phyloP scores from a whole-genome alignment of 2,888 invertebrate species.

The Drosophila meridionalis region DNA sequence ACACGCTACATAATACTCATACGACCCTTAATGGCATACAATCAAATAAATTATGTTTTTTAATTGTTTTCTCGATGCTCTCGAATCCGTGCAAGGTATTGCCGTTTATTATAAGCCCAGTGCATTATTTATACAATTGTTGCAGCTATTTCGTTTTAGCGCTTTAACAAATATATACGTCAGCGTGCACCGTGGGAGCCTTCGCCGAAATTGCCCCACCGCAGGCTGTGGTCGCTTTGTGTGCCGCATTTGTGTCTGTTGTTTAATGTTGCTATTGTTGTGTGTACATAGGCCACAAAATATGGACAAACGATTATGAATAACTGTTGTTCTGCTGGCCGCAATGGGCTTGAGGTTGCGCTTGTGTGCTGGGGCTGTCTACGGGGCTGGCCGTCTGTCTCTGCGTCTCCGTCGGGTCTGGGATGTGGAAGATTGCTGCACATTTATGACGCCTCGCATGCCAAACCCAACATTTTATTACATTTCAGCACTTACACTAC shows the following conservation, averaged over 20 bases:
- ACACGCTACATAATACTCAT: constrained; percentile 4
- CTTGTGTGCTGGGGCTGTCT: constrained; percentile 7
- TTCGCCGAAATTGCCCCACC: constrained; percentile 63
- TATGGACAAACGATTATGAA: constrained; percentile 77
- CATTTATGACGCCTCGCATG: constrained; percentile 41
- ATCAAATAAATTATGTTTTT: constrained; percentile 32
- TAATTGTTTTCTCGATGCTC: constrained; percentile 30
- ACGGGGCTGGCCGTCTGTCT: background rate
- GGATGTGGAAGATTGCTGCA: constrained; percentile 26
- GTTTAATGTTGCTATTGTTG: constrained; percentile 32
- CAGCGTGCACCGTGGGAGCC: constrained; percentile 26
- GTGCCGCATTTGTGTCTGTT: constrained; percentile 32
- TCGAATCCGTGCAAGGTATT: constrained; percentile 9
- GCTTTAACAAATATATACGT: constrained; percentile 55
- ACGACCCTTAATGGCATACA: constrained; percentile 22
- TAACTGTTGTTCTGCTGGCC: constrained; percentile 50
- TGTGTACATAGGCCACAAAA: constrained; percentile 48
- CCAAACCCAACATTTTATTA: constrained; percentile 63
- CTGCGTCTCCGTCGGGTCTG: constrained; percentile 8
- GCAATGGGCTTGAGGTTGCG: constrained; percentile 7
- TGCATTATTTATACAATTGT: constrained; percentile 42
- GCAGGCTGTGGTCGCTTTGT: constrained; percentile 64
- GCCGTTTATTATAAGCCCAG: constrained; percentile 16
- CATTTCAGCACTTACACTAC: constrained; percentile 43
- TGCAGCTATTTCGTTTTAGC: constrained; percentile 33